Evolutionary conservation across 1,140 invertebrate species (phyloP).

Genomic region (Dreissena polymorpha): DNA sequence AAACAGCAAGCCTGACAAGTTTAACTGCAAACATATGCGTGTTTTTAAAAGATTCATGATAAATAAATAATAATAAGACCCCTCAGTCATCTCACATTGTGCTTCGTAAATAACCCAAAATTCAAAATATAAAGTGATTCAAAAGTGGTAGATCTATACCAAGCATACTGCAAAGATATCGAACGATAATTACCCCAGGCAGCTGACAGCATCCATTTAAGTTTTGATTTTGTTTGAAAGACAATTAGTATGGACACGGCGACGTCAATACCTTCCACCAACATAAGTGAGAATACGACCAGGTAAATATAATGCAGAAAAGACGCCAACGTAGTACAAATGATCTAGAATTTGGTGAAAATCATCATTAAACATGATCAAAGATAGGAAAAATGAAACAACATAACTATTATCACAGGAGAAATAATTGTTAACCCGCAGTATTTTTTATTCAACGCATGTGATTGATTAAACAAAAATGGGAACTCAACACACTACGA

Average conservation of each 20-base stretch:
- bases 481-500: too few species aligned
- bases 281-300: constrained; percentile 66
- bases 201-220: constrained; percentile 13
- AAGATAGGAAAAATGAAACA: too few species aligned
- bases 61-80: background rate
- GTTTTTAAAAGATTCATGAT: background rate
- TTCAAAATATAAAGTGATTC: too few species aligned
- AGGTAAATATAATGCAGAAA: constrained; percentile 66
- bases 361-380: too few species aligned
- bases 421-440: too few species aligned
- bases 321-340: constrained; percentile 57
- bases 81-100: background rate
- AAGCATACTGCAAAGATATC: too few species aligned
- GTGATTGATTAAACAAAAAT: too few species aligned
- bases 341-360: constrained; percentile 20
- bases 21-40: background rate
- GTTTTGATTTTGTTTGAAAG: constrained; percentile 34
- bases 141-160: too few species aligned
- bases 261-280: constrained; percentile 63
- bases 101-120: too few species aligned
- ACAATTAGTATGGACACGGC: constrained; percentile 50
- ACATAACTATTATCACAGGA: too few species aligned
- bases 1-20: background rate
- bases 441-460: too few species aligned
- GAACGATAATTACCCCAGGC: constrained; percentile 55